A percentile compares a stretch with the other conserved stretches of the same genome.
phyloP scores from a whole-genome alignment of 2,113 vertebrate species.

The Podarcis cretensis region DNA sequence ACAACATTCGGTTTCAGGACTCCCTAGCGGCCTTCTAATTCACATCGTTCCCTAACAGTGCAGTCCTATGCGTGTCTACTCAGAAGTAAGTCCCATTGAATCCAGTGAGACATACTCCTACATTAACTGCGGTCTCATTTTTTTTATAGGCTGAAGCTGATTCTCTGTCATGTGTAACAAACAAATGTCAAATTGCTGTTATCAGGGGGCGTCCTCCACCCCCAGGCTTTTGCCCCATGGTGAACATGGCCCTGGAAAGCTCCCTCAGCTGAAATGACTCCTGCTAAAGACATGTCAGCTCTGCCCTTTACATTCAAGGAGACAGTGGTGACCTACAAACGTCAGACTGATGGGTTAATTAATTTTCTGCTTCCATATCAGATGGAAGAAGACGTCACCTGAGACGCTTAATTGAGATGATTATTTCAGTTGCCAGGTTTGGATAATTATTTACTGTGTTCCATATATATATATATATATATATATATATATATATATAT shows the following conservation, averaged over 20 bases:
- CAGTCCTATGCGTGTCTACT: neutral
- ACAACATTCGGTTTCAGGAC: neutral
- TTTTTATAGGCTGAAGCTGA: neutral
- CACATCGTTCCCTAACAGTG: no score
- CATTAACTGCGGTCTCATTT: no score
- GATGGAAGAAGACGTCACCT: constrained; percentile 6
- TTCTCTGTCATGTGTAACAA: neutral
- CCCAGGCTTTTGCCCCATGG: neutral
- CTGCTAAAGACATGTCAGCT: neutral
- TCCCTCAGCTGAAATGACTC: neutral
- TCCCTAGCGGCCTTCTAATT: neutral
- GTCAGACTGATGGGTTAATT: constrained; percentile 25
- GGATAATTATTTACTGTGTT: neutral
- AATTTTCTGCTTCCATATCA: constrained; percentile 1
- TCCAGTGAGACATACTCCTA: no score
- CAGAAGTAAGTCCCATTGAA: no score
- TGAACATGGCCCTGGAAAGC: neutral
- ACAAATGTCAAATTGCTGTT: neutral
- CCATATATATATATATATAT: no score
- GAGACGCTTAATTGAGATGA: constrained; percentile 18
- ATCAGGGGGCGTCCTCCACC: no score
- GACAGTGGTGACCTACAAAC: constrained; percentile 12
- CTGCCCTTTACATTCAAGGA: neutral
- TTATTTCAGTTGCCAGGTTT: neutral
- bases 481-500: no score